Conservation (phyloP, 2,888 invertebrate species). For the Phymatocera aterrima region DNA sequence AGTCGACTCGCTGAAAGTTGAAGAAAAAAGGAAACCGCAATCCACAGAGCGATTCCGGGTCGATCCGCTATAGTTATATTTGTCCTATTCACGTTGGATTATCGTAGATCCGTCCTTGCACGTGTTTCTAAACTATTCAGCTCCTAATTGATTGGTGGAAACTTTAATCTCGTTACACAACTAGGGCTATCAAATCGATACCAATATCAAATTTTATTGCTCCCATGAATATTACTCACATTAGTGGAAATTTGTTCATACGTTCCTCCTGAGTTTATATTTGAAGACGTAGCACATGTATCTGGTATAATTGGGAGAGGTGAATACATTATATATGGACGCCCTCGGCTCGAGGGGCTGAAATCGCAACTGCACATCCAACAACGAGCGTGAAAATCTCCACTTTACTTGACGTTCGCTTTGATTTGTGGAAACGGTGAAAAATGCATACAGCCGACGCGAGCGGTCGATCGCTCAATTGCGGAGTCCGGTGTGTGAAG, state of each 20-base stretch:
- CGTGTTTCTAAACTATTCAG: neutral
- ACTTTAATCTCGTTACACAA: neutral
- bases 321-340: neutral
- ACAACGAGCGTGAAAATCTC: neutral
- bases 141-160: constrained; percentile 15
- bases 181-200: neutral
- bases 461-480: too few relatives aligned
- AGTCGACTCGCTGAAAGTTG: constrained; percentile 3
- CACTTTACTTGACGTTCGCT: neutral
- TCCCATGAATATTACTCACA: neutral
- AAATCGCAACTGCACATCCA: neutral
- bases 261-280: neutral
- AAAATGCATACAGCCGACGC: too few relatives aligned
- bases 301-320: neutral
- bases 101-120: neutral
- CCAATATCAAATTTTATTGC: constrained; percentile 26
- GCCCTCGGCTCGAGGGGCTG: neutral
- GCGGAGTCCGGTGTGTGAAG: too few relatives aligned
- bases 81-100: neutral
- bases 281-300: neutral
- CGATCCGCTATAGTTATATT: neutral
- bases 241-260: neutral
- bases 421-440: neutral
- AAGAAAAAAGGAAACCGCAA: neutral
- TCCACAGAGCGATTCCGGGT: neutral